Conservation (phyloP, 2,888 invertebrate genomes). For the Volucella bombylans region DNA sequence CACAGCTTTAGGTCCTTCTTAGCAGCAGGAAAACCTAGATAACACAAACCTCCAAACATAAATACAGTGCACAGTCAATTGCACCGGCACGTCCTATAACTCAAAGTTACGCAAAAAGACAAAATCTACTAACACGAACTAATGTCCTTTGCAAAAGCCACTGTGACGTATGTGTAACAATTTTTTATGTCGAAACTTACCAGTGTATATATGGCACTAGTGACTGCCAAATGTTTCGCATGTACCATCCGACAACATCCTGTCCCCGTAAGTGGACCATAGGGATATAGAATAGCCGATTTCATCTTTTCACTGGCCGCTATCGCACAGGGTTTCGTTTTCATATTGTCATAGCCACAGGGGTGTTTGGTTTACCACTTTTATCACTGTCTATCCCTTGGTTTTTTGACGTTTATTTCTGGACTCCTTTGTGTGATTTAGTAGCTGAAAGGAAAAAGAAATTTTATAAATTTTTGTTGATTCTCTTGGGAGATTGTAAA, state of each 20-base stretch:
- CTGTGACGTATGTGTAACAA: conserved; percentile 36
- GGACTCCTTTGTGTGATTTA: conserved; percentile 9
- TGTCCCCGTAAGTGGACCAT: conserved; percentile 82
- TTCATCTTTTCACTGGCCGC: conserved; percentile 82
- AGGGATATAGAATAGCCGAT: conserved; percentile 84
- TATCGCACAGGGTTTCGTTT: conserved; percentile 69
- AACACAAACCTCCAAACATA: too few relatives aligned
- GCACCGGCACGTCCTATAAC: too few relatives aligned
- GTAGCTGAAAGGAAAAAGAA: too few relatives aligned
- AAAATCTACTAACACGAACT: too few relatives aligned
- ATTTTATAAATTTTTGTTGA: too few relatives aligned
- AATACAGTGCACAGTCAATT: too few relatives aligned
- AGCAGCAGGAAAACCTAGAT: too few relatives aligned
- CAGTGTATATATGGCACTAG: conserved; percentile 88
- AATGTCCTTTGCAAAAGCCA: not conserved
- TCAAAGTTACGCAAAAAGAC: too few relatives aligned
- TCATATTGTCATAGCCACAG: conserved; percentile 69
- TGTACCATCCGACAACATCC: conserved; percentile 87
- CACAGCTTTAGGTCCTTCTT: too few relatives aligned
- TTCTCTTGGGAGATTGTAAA: too few relatives aligned
- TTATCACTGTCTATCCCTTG: conserved; percentile 31
- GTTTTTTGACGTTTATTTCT: conserved; percentile 36
- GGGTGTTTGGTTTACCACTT: conserved; percentile 9
- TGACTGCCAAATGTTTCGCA: conserved; percentile 88
- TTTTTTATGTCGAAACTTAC: conserved; percentile 83